Evolutionary conservation across 2,113 vertebrate species (phyloP), one percentile per base, ranked within the genome.

Genomic region (Acrocephalus kingi): DNA sequence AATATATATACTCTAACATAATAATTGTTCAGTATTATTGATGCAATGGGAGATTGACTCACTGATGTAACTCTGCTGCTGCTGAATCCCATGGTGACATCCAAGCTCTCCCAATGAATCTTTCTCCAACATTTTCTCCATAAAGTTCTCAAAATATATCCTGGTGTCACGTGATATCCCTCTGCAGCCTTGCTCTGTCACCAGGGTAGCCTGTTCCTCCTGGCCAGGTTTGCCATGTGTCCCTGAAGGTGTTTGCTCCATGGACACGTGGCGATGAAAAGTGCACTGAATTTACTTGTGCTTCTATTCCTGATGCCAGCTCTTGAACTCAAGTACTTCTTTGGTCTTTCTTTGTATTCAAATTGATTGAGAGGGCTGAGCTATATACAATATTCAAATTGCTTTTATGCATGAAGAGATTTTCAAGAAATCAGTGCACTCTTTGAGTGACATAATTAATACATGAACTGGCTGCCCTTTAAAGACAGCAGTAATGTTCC

Each of bases 301-400:
- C 63, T 71, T 62, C 76, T 35, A 3, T 39, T 72, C 33, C 85
- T 81, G 48, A 11, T 37, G 35, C 51, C n/a, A 25, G 54, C 81
- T 71, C 90, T 84, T 58, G 33, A 93, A 37, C 67, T 90, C 61
- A 41, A 93, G 73, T 33, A 37, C 2, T 0, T 43, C 85, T 95
- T 69, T 21, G 39, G 55, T 88, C 91, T 90, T 83, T 51, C 89
- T 91, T 93, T 89, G 56, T 90, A 9, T 81, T 78, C 33, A 10
- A 52, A 52, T 78, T 94, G 95, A 90, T 95, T 52, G 89, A 97
- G 85, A 96, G 79, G 82, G n/a, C 82, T 93, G 93, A 95, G 61
- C 48, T 24, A 35, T 78, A 59, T 27, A 63, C 82, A 86, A 27
- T 75, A 93, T 81, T 93, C 90, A 94, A 84, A 95, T 90, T 92